phyloP scores from a whole-genome alignment of 2,888 invertebrate genomes.

The Lissonota sp. region DNA sequence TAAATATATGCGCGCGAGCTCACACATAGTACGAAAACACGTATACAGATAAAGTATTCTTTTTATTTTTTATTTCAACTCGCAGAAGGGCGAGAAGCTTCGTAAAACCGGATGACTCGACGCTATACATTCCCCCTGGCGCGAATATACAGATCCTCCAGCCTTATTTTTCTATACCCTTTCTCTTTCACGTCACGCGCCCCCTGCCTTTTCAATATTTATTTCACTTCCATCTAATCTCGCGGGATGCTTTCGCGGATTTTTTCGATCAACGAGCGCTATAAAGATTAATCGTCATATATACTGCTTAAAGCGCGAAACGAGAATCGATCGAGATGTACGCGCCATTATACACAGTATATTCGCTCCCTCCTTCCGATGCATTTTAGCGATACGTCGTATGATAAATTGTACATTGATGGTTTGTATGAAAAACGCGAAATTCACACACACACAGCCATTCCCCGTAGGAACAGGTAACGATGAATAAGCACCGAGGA shows the following conservation, averaged over 20 bases:
- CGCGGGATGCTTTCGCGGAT: constrained; percentile 32
- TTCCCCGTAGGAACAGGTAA: no score
- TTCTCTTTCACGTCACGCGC: constrained; percentile 6
- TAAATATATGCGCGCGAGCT: constrained; percentile 36
- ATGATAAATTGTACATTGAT: no score
- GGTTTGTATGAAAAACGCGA: no score
- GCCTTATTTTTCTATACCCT: neutral
- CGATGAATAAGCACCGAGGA: no score
- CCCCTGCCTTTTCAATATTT: constrained; percentile 53
- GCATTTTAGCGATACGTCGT: no score
- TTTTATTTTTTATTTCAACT: constrained; percentile 18
- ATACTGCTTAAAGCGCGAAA: constrained; percentile 29
- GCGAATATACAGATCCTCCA: constrained; percentile 7
- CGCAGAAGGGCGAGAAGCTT: constrained; percentile 40
- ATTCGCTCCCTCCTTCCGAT: neutral
- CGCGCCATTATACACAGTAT: neutral
- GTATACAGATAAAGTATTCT: constrained; percentile 14
- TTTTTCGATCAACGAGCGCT: constrained; percentile 52
- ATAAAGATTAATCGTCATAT: constrained; percentile 59
- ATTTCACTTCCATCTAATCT: constrained; percentile 56
- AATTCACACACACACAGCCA: no score
- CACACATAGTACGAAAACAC: constrained; percentile 25
- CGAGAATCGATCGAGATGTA: constrained; percentile 55
- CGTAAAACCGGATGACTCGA: constrained; percentile 68
- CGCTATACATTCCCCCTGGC: constrained; percentile 47